Conservation (phyloP, 1,140 invertebrate genomes). For the Oedothorax gibbosus region DNA sequence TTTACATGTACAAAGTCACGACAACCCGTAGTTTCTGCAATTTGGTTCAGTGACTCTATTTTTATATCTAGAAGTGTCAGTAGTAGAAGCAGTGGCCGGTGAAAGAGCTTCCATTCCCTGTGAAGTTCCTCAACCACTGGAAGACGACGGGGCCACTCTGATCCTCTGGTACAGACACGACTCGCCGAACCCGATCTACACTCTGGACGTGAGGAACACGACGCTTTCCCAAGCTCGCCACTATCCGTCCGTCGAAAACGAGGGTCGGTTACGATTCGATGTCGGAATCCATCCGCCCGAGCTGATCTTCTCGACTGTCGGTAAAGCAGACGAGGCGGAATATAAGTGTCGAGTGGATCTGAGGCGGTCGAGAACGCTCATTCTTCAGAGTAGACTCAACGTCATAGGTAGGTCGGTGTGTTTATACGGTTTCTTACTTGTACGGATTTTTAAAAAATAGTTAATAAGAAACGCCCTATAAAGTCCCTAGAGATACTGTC, state of each 20-base stretch:
- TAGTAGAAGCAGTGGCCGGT: constrained; percentile 75
- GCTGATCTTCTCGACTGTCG: constrained; percentile 82
- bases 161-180: constrained; percentile 87
- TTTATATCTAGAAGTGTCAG: neutral
- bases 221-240: constrained; percentile 47
- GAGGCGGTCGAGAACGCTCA: constrained; percentile 83
- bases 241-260: constrained; percentile 46
- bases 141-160: constrained; percentile 78
- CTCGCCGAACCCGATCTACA: constrained; percentile 63
- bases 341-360: constrained; percentile 93
- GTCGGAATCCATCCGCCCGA: constrained; percentile 72
- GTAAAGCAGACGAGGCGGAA: constrained; percentile 82
- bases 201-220: constrained; percentile 62
- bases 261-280: constrained; percentile 58
- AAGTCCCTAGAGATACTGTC: too few species aligned
- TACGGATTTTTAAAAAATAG: too few species aligned
- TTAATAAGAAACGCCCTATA: too few species aligned
- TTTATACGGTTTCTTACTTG: neutral
- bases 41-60: neutral
- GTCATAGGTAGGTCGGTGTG: constrained; percentile 62
- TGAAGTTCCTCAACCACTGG: constrained; percentile 80
- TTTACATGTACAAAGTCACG: too few species aligned
- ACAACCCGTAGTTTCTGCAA: too few species aligned
- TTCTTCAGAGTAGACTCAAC: constrained; percentile 56
- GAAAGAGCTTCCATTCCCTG: constrained; percentile 81